A percentile compares a stretch with the other conserved stretches of the same genome.
Conservation (phyloP, 2,888 invertebrate species). For the Sphaerolaimus hirsutus region DNA sequence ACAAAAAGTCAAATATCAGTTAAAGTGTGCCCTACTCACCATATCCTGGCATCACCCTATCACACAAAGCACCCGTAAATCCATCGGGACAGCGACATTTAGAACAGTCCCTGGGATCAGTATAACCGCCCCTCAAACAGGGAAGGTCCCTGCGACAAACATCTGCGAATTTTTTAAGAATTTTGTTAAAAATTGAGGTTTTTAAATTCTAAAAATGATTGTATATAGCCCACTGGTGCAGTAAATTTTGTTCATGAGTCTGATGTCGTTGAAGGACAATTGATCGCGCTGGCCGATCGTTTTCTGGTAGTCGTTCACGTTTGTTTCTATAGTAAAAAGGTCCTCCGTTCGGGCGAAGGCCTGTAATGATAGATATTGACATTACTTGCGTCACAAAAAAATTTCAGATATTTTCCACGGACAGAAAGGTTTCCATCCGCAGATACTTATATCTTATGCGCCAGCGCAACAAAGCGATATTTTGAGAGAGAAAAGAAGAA, state of each 20-base stretch:
- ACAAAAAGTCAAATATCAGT: too few species aligned
- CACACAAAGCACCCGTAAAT: conserved; percentile 22
- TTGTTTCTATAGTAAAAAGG: conserved; percentile 23
- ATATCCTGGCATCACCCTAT: too few species aligned
- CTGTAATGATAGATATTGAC: conserved; percentile 7
- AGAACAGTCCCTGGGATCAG: conserved; percentile 21
- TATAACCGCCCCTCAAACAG: conserved; percentile 24
- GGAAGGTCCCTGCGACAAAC: conserved; percentile 10
- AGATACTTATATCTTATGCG: too few species aligned
- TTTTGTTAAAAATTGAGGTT: too few species aligned
- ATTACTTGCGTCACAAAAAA: too few species aligned
- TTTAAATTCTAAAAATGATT: too few species aligned
- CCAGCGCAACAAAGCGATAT: too few species aligned
- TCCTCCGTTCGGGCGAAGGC: conserved; percentile 23
- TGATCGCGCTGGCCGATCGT: conserved; percentile 24
- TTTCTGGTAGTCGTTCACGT: conserved; percentile 23
- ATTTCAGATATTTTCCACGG: too few species aligned
- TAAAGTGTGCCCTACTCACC: neutral
- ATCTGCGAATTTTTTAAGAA: neutral
- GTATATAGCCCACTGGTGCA: conserved; percentile 3
- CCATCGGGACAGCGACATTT: conserved; percentile 25
- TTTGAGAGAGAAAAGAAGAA: too few species aligned
- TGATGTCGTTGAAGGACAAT: conserved; percentile 24
- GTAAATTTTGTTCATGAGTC: conserved; percentile 19
- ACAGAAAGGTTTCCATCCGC: too few species aligned